These are phyloP conservation scores for Glareola pratincola DNA, from an alignment of 2,113 vertebrate species.

Conservation along the genomic window DNA sequence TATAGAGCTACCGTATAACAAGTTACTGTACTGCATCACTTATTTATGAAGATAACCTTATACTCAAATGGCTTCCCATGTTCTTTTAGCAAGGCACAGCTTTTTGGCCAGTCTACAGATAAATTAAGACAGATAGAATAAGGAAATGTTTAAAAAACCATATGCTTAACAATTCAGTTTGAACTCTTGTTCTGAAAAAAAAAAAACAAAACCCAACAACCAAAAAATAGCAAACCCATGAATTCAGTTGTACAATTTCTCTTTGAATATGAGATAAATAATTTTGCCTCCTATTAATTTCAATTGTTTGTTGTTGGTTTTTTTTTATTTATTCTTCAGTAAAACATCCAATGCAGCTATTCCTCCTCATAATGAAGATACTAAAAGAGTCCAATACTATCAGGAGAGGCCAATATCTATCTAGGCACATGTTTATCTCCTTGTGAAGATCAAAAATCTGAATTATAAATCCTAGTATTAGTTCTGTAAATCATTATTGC, in stretches of 20 bases:
- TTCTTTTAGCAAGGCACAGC: neutral
- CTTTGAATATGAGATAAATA: neutral
- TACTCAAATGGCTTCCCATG: neutral
- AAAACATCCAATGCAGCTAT: neutral
- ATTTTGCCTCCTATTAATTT: neutral
- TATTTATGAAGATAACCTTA: slow-evolving; percentile 7
- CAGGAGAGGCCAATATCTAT: neutral
- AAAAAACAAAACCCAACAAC: neutral
- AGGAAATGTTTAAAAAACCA: neutral
- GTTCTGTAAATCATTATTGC: neutral
- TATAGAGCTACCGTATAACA: neutral
- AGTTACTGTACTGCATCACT: neutral
- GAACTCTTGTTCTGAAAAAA: neutral
- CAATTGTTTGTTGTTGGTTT: too few species aligned
- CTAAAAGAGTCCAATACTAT: neutral
- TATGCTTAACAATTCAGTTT: neutral
- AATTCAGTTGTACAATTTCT: neutral
- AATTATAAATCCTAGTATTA: neutral
- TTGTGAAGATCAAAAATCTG: neutral
- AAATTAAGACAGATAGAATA: neutral
- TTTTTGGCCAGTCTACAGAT: neutral
- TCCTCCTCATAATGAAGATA: neutral
- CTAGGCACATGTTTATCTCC: neutral
- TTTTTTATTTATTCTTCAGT: neutral
- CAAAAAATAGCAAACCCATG: neutral